A percentile compares a stretch with the other conserved stretches of the same genome.
phyloP scores from a whole-genome alignment of 2,797 vertebrate genomes.

The Schizothorax lantsangensis region DNA sequence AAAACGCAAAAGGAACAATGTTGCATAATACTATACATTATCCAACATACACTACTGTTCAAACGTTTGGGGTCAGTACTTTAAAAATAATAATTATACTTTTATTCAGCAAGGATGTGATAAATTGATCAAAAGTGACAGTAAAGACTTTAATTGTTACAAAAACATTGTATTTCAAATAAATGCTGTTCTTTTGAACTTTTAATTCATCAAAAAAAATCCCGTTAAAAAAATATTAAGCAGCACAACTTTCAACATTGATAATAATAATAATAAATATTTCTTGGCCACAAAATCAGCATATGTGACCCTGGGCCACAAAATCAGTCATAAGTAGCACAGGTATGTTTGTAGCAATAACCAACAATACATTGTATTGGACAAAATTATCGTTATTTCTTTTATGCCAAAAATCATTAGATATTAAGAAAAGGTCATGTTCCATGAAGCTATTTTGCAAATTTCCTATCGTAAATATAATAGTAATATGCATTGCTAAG shows the following conservation, averaged over 20 bases:
- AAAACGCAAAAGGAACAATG: neutral
- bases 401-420: no score
- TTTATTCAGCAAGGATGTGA: no score
- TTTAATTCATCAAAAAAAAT: neutral
- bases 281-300: neutral
- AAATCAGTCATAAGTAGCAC: no score
- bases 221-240: neutral
- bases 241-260: neutral
- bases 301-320: neutral
- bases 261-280: neutral
- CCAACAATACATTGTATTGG: no score
- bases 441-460: no score
- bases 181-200: neutral
- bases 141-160: no score
- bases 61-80: neutral
- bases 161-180: neutral
- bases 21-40: neutral
- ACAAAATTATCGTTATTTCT: no score
- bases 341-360: no score
- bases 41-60: neutral
- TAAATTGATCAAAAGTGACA: neutral
- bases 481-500: no score
- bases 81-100: neutral
- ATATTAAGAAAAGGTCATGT: no score
- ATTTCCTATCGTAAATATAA: no score